phyloP scores from a whole-genome alignment of 1,140 invertebrate genomes.

The Monochamus saltuarius region DNA sequence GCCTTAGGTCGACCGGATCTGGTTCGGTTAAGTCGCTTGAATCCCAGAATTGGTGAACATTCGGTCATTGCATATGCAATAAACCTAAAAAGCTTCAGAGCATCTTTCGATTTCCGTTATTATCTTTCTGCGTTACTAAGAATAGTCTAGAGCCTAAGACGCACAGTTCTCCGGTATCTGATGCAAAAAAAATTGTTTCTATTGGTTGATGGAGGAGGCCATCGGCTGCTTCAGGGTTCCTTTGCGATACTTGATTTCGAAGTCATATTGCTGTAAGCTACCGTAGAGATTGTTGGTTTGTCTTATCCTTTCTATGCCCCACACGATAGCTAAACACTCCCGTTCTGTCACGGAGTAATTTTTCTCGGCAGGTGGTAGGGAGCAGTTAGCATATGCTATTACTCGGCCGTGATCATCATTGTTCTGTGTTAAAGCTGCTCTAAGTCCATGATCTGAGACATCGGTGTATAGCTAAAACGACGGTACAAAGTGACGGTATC shows the following conservation, averaged over 20 bases:
- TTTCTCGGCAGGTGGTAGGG: conserved; percentile 48
- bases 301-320: conserved; percentile 49
- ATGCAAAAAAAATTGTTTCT: not conserved
- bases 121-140: conserved; percentile 2
- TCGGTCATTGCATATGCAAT: conserved; percentile 34
- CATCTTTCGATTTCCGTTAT: too few relatives aligned
- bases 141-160: not conserved
- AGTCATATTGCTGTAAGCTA: conserved; percentile 52
- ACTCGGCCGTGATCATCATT: conserved; percentile 32
- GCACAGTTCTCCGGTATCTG: conserved; percentile 1
- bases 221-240: conserved; percentile 9
- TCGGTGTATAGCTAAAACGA: not conserved
- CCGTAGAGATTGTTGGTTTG: too few relatives aligned
- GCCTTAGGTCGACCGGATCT: conserved; percentile 10
- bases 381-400: conserved; percentile 49
- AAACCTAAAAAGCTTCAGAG: not conserved
- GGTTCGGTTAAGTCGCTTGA: conserved; percentile 16
- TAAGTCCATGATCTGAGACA: not conserved
- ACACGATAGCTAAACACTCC: too few relatives aligned
- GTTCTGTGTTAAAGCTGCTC: conserved; percentile 28
- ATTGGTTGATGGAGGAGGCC: conserved; percentile 1
- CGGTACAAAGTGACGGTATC: conserved; percentile 18
- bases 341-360: too few relatives aligned
- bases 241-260: conserved; percentile 26
- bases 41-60: conserved; percentile 34